Evolutionary conservation across 2,113 vertebrate species (phyloP), one percentile per base, ranked within the genome.

Genomic region (Mesocricetus auratus): DNA sequence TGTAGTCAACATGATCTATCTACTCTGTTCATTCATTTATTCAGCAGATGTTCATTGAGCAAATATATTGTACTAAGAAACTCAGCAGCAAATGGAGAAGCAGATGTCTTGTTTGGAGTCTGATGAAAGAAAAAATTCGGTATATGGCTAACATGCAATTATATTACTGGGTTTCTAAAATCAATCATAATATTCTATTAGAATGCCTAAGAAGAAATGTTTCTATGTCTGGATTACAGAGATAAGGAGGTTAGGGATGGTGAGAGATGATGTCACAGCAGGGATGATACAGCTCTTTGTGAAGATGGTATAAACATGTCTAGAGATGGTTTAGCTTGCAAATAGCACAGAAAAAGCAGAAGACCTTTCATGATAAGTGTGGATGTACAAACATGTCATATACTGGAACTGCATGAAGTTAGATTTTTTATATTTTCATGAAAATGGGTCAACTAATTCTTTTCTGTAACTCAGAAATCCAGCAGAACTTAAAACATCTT

Each of bases 391-490:
- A 69, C 39, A 62, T 58, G 16, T 77, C 3, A 95, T 60, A 9
- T 53, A 69, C 47, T 91, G 87, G 24, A 94, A 91, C 58, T 64
- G 7, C 19, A 50, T 8, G 3, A 22, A 42, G 8, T 73, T 74
- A 90, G 42, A 77, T 50, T 86, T 86, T 90, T 81, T 75, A 26
- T 66, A 22, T 26, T 92, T 85, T 1, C 74, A 64, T n/a, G 4
- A 96, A 95, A 56, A 79, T 45, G 16, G 6, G 2, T 86, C 42
- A 8, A 5, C 77, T 29, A 73, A 94, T 89, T 79, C 53, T 58
- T 96, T 91, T 26, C 89, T 91, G 36, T 86, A 92, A 88, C 47
- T 4, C 69, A 96, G 56, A 26, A 75, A 75, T 77, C 93, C 60
- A 66, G 29, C 16, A 85, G 26, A 0, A 6, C 71, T 74, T 89